A percentile compares a stretch with the other conserved stretches of the same genome.
Conservation (phyloP, 1,140 invertebrate species). For the Zaprionus taronus region DNA sequence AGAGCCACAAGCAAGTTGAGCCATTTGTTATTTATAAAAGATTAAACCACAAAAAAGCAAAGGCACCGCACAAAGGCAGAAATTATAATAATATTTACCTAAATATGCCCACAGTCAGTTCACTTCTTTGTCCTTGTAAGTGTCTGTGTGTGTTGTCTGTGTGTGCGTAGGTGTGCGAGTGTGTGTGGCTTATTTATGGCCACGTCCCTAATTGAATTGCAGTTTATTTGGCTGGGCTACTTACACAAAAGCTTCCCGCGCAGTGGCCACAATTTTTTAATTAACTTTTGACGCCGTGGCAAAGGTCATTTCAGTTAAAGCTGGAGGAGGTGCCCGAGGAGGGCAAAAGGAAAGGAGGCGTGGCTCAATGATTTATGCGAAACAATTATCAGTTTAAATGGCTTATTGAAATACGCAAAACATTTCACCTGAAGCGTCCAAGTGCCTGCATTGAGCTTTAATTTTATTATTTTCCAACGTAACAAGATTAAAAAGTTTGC, state of each 20-base stretch:
- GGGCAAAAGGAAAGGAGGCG: neutral
- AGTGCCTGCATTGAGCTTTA: conserved; percentile 61
- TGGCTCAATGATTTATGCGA: conserved; percentile 72
- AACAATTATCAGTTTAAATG: conserved; percentile 82
- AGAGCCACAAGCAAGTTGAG: conserved; percentile 53
- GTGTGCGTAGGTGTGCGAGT: conserved; percentile 1
- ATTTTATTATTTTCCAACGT: conserved; percentile 76
- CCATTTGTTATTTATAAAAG: conserved; percentile 81
- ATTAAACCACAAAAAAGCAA: conserved; percentile 73
- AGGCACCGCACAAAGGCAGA: conserved; percentile 53
- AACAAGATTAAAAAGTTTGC: conserved; percentile 81
- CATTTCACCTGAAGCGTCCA: conserved; percentile 52
- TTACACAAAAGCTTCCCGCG: conserved; percentile 67
- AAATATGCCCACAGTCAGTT: conserved; percentile 61
- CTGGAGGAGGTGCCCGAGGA: neutral
- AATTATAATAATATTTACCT: conserved; percentile 82
- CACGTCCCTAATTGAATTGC: conserved; percentile 78
- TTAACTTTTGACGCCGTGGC: conserved; percentile 66
- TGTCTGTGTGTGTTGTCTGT: neutral
- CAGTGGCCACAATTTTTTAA: conserved; percentile 78
- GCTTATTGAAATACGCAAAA: conserved; percentile 76
- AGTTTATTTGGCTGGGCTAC: conserved; percentile 76
- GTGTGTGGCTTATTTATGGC: conserved; percentile 70
- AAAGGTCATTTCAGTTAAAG: conserved; percentile 56
- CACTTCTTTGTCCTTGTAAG: conserved; percentile 10